Evolutionary conservation across 2,113 vertebrate species (phyloP).

Genomic region (Callithrix jacchus): DNA sequence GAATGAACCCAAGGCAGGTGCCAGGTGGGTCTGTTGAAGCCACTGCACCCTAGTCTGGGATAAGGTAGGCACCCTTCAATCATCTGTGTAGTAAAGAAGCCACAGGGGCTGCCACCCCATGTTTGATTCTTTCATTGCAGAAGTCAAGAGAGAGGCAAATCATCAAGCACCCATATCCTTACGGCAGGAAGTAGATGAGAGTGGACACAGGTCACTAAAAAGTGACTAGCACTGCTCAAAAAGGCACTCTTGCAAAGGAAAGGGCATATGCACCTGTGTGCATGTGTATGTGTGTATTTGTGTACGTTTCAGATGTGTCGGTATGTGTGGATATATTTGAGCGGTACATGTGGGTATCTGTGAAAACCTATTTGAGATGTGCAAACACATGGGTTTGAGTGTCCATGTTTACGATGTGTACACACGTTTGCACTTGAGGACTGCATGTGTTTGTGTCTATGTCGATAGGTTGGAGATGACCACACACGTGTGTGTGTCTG

Average conservation of each 20-base stretch:
- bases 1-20: not conserved
- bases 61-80: not conserved
- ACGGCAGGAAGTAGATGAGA: not conserved
- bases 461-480: not conserved
- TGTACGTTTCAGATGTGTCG: not conserved
- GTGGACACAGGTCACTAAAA: not conserved
- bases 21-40: not conserved
- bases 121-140: not conserved
- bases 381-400: not conserved
- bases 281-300: accelerated
- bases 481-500: not conserved
- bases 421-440: not conserved
- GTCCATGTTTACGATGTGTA: not conserved
- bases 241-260: not conserved
- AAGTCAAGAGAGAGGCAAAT: not conserved
- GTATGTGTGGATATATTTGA: not conserved
- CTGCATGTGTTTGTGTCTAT: not conserved
- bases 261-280: not conserved
- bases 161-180: not conserved
- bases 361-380: not conserved
- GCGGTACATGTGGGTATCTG: not conserved
- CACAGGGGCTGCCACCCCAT: not conserved
- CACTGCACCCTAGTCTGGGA: not conserved
- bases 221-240: not conserved
- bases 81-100: not conserved